phyloP scores from a whole-genome alignment of 2,888 invertebrate genomes.

The Ctena decussata region DNA sequence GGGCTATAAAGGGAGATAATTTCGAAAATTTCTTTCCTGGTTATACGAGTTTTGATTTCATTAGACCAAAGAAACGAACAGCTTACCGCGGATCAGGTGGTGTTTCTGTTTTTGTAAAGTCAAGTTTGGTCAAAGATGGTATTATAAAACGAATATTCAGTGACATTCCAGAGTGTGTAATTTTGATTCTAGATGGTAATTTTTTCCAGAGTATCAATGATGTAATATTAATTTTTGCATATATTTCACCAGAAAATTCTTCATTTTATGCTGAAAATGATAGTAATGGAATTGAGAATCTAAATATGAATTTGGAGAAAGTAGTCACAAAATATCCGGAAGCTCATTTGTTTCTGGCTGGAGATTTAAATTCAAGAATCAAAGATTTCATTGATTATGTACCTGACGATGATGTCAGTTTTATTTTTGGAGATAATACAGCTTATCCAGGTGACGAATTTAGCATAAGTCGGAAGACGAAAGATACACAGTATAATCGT shows the following conservation, averaged over 20 bases:
- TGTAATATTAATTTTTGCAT: not conserved
- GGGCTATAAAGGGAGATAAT: not conserved
- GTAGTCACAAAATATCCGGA: not conserved
- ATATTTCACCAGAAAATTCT: not conserved
- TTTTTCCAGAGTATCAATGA: not conserved
- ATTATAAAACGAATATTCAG: not conserved
- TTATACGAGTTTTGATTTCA: not conserved
- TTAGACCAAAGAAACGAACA: not conserved
- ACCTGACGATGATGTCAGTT: not conserved
- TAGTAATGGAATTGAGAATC: not conserved
- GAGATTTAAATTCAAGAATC: not conserved
- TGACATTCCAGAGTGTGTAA: not conserved
- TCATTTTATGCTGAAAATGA: not conserved
- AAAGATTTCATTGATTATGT: not conserved
- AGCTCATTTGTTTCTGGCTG: not conserved
- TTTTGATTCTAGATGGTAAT: not conserved
- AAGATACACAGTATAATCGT: not conserved
- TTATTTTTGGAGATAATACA: not conserved
- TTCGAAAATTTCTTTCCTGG: slow-evolving; percentile 6
- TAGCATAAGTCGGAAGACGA: not conserved
- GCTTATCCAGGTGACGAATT: not conserved
- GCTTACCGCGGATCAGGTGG: not conserved
- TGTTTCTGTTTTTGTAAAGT: not conserved
- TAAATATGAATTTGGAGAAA: not conserved
- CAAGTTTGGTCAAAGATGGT: not conserved